A percentile compares a stretch with the other conserved stretches of the same genome.
phyloP scores from a whole-genome alignment of 1,140 invertebrate species.

The silkworm (Bombyx mori) region ASM3026992v2 NC_085127.1:10456501-10457000 shows the following conservation, averaged over 20 bases:
- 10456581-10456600: too few relatives aligned
- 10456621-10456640: too few relatives aligned
- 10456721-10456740: conserved; percentile 33
- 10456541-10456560: too few relatives aligned
- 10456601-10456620: too few relatives aligned
- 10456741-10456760: conserved; percentile 9
- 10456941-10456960: conserved; percentile 11
- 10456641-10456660: background rate
- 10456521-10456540: too few relatives aligned
- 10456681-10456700: background rate
- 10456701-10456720: conserved; percentile 23
- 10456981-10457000: conserved; percentile 12
- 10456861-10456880: conserved; percentile 43
- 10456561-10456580: too few relatives aligned
- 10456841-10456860: conserved; percentile 62
- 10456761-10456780: too few relatives aligned
- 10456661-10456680: background rate
- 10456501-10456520: too few relatives aligned
- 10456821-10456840: conserved; percentile 63
- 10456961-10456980: conserved; percentile 8
- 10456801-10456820: conserved; percentile 67
- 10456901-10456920: background rate
- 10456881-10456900: conserved; percentile 18
- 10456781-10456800: conserved; percentile 21
- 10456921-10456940: background rate